Evolutionary conservation across 2,113 vertebrate species (phyloP), one percentile per base, ranked within the genome.

Genomic region (Sapayoa aenigma): DNA sequence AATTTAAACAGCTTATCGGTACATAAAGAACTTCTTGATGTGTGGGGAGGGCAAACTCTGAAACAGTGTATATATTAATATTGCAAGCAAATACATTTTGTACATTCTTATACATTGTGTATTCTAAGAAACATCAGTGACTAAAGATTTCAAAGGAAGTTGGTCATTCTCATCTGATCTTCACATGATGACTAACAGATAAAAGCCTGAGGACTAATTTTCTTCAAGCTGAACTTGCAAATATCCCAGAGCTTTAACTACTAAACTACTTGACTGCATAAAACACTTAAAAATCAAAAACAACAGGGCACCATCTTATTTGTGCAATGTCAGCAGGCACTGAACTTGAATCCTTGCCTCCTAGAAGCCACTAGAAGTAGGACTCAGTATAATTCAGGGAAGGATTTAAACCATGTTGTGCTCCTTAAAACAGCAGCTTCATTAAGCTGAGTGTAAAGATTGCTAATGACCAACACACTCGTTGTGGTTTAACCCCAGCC

Each of bases 131-230:
- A 66, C 8, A 35, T n/a, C 55, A 65, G 46, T 47, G 46, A 47
- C 21, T 22, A 89, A 85, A 91, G 13, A 12, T 63, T 96, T 88
- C 50, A 88, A 68, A 93, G 87, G 85, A 95, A 94, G 66, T 31
- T 65, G 85, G 50, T 95, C 52, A 90, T 56, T 86, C 79, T 90
- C 93, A 87, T 84, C 44, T 93, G 96, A 95, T 53, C 50, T 80
- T 87, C 92, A 94, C 56, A 92, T 86, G 90, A 80, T 31, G 49
- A 86, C 20, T 75, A 80, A 90, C 12, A 73, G 30, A 58, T 27
- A 28, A 90, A 94, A 80, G 63, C 22, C 56, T 41, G 24, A 66
- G 50, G 50, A 74, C 33, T 66, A 41, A 33, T 37, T 87, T 84
- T 66, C 53, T 72, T 81, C 20, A 69, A 52, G 6, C 84, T 30